Evolutionary conservation across 2,113 vertebrate genomes (phyloP).

Genomic region (Vicugna pacos): DNA sequence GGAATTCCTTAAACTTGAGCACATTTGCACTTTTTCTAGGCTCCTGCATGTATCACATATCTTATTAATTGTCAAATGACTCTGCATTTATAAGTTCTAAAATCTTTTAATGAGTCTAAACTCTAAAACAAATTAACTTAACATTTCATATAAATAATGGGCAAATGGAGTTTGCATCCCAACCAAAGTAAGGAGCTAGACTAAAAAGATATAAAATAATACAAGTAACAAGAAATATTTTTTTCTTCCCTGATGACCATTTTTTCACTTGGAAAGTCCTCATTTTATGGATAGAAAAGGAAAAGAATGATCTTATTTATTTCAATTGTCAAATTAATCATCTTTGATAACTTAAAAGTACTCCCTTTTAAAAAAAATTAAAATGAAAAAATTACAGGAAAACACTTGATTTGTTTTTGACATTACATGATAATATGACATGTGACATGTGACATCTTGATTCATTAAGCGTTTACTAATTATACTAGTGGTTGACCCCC

Average conservation of each 20-base stretch:
- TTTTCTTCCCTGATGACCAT: background rate
- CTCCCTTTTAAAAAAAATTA: background rate
- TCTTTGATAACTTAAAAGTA: background rate
- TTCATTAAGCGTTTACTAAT: background rate
- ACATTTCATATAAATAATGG: background rate
- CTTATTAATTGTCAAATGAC: background rate
- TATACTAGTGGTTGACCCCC: background rate
- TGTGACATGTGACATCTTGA: background rate
- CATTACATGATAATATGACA: background rate
- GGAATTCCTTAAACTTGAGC: background rate
- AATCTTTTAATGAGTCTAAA: background rate
- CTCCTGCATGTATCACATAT: background rate
- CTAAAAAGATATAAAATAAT: background rate
- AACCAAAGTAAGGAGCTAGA: background rate
- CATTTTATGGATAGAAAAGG: background rate
- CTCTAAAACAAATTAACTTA: background rate
- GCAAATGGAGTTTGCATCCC: background rate
- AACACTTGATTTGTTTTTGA: background rate
- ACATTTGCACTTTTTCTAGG: background rate
- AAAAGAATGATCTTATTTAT: background rate
- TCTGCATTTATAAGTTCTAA: background rate
- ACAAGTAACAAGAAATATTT: background rate
- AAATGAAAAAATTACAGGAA: background rate
- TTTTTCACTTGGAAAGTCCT: slow-evolving; percentile 4
- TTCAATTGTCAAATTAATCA: background rate